A percentile compares a stretch with the other conserved stretches of the same genome.
Evolutionary conservation across 1,140 invertebrate species (phyloP).

Genomic region (Drosophila ananassae): DNA sequence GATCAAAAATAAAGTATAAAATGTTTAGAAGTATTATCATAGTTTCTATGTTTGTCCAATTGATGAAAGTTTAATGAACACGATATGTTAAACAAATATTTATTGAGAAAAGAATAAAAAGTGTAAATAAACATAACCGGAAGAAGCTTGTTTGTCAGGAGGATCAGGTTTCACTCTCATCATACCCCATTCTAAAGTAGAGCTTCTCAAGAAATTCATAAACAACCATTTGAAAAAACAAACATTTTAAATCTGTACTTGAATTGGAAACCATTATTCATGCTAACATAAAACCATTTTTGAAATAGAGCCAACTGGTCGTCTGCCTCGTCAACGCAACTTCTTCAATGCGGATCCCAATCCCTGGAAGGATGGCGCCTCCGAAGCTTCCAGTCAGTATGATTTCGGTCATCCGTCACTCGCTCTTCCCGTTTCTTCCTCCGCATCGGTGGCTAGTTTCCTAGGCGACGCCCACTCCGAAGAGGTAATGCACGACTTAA

Average conservation of each 20-base stretch:
- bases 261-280: not conserved
- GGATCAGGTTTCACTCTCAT: too few relatives aligned
- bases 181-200: too few relatives aligned
- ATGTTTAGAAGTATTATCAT: not conserved
- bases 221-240: too few relatives aligned
- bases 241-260: not conserved
- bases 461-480: conserved; percentile 60
- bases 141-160: not conserved
- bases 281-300: not conserved
- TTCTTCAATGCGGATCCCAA: conserved; percentile 17
- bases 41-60: not conserved
- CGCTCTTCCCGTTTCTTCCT: conserved; percentile 55
- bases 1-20: not conserved
- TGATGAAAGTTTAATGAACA: not conserved
- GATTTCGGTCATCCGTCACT: conserved; percentile 61
- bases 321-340: conserved; percentile 7
- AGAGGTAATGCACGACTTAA: conserved; percentile 17
- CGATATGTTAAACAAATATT: too few relatives aligned
- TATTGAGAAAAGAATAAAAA: not conserved
- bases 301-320: not conserved
- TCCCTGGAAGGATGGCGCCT: conserved; percentile 60
- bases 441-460: conserved; percentile 64
- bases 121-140: not conserved
- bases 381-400: conserved; percentile 63
- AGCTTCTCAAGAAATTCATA: too few relatives aligned